Evolutionary conservation across 2,797 vertebrate genomes (phyloP), one percentile per base, ranked within the genome.

Genomic region (Lates japonicus): DNA sequence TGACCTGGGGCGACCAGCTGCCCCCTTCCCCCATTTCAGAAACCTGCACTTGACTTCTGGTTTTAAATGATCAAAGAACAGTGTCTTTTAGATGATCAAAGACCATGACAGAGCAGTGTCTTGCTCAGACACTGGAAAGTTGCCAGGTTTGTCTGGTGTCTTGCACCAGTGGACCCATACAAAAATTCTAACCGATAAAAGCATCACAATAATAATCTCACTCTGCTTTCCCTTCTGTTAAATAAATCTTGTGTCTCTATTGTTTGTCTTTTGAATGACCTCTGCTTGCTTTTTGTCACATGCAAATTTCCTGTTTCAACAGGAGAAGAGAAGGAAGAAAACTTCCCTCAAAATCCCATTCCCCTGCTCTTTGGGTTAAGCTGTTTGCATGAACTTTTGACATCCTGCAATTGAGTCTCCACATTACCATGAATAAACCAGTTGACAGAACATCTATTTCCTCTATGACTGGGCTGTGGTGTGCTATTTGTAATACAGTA

Each of bases 381-480:
- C 59, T 79, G 70, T 70, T 74, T 70, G 48, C 48, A 14, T 60
- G 75, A 83, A 81, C 70, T 70, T 83, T 42, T 83, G 74, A 81
- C 64, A 75, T 55, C 37, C 42, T 80, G 25, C 58, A 74, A 69
- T 12, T 59, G 77, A 81, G 74, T 76, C 76, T 64, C 46, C 4
- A 4, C 64, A 57, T 67, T 52, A 48, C 75, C 41, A 67, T 65
- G 63, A 85, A 68, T 85, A 80, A 83, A 87, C 57, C 72, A 63
- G 81, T 46, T 70, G 70, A 83, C 64, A 78, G 52, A 59, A 62
- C 41, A 70, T 29, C 29, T 69, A 51, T 74, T 80, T 77, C 48
- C 62, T 79, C 65, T 57, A 1, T 59, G 60, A 17, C 57, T 76
- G 60, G 74, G 51, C 74, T 25, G 55, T 62, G 46, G 20, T 48